Conservation (phyloP, 2,888 invertebrate genomes). For the Loripinus fragilis region DNA sequence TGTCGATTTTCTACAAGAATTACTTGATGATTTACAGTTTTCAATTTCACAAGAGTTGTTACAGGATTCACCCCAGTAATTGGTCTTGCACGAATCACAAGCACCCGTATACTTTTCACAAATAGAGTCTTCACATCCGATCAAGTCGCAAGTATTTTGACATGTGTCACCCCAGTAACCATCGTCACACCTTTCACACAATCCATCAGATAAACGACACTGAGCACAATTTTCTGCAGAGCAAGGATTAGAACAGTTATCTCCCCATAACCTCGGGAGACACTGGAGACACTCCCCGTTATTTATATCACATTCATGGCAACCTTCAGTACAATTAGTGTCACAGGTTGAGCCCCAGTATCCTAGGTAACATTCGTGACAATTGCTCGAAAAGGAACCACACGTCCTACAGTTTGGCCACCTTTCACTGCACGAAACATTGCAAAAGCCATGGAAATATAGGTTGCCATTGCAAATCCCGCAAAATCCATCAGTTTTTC, state of each 20-base stretch:
- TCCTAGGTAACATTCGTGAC: background rate
- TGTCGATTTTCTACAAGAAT: background rate
- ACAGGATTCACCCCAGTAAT: conserved; percentile 1
- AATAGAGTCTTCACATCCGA: background rate
- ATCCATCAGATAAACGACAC: background rate
- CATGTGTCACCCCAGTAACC: background rate
- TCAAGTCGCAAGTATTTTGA: background rate
- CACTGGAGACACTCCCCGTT: background rate
- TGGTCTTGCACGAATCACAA: background rate
- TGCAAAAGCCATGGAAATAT: background rate
- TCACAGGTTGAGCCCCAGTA: background rate
- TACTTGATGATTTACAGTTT: background rate
- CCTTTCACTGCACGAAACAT: conserved; percentile 2
- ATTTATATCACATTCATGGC: background rate
- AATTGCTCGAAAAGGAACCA: too few species aligned
- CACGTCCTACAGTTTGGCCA: conserved; percentile 4
- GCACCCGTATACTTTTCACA: background rate
- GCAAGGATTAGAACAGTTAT: background rate
- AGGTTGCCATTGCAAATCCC: background rate
- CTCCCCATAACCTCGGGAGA: background rate
- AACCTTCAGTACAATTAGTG: background rate
- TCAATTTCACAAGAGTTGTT: background rate
- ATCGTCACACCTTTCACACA: background rate
- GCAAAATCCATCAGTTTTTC: background rate
- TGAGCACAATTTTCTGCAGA: background rate